Base-by-base conservation (phyloP, 2,888 invertebrate genomes). In the Ctena decussata region DNA sequence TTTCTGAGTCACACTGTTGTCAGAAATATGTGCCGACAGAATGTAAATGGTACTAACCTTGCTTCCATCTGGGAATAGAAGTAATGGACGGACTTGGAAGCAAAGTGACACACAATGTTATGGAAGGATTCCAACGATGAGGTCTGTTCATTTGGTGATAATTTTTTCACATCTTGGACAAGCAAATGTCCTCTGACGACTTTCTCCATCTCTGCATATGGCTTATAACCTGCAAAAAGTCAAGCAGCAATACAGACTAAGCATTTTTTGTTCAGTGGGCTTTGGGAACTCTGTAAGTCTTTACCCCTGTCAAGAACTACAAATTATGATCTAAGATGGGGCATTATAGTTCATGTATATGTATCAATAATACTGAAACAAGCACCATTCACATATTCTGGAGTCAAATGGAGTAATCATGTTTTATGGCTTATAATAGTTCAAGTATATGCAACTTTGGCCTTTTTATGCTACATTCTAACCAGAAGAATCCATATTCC, bases 131-230 rank as follows among this genome's bases (percentile, higher is more conserved):
- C 89, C 44, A 89, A 35, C 5, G 73, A 39, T 18, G 82, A 89
- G 24, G 89, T 89, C 77, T 89, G 89, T 53, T 86, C 81, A 44
- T 79, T 77, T 18, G 85, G 83, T 2, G 86, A 89, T 15, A 89
- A 49, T 69, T 85, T 85, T 53, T 60, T 76, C 0, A 89, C 44
- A 27, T 89, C 89, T 18, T 65, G 71, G 1, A 84, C 21, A 18
- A 89, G 70, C 18, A 27, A 27, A 6, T 24, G 71, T 11, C 44
- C 46, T 1, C 3, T 60, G 18, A 74, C 37, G 18, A 82, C 37
- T n/a, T 71, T 60, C 49, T 65, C 44, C 37, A 82, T 5, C 70
- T 78, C 77, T 39, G 30, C 32, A 69, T 82, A 46, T 69, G 73
- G 77, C 69, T 78, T 82, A 12, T 27, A 73, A 24, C 75, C 76